These are phyloP conservation scores for Horisme vitalbata DNA, from an alignment of 2,888 invertebrate genomes.

Conservation along the genomic window DNA sequence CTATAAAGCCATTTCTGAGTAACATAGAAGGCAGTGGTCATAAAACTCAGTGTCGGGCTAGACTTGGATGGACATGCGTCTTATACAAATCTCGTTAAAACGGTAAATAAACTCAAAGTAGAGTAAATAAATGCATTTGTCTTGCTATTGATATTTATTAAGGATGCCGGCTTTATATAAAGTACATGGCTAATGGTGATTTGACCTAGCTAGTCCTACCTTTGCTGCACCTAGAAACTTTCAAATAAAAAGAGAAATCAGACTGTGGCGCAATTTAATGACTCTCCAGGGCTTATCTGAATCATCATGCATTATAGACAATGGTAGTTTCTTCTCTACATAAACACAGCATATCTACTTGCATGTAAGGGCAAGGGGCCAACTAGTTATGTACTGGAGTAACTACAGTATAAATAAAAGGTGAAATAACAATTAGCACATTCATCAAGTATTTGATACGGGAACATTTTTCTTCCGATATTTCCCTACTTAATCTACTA, in stretches of 20 bases:
- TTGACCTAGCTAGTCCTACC: neutral
- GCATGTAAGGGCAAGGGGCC: too few relatives aligned
- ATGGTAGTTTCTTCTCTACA: too few relatives aligned
- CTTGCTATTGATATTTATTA: constrained; percentile 18
- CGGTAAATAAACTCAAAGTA: constrained; percentile 38
- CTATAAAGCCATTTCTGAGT: constrained; percentile 2
- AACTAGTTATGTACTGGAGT: too few relatives aligned
- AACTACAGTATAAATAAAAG: too few relatives aligned
- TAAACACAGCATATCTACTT: too few relatives aligned
- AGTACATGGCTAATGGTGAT: neutral
- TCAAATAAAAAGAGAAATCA: neutral
- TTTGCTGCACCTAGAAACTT: neutral
- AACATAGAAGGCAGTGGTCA: constrained; percentile 21
- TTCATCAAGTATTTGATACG: too few relatives aligned
- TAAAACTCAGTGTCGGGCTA: constrained; percentile 21
- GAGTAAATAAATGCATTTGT: constrained; percentile 36
- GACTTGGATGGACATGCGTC: constrained; percentile 9
- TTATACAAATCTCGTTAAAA: constrained; percentile 30
- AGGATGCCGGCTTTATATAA: neutral
- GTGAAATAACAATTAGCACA: too few relatives aligned
- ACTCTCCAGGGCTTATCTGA: too few relatives aligned
- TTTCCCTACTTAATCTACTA: too few relatives aligned
- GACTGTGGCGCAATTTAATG: too few relatives aligned
- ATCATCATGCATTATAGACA: too few relatives aligned
- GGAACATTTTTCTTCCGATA: too few relatives aligned